A percentile compares a stretch with the other conserved stretches of the same genome.
Evolutionary conservation across 2,888 invertebrate species (phyloP).

Genomic region (Tachina lurida): DNA sequence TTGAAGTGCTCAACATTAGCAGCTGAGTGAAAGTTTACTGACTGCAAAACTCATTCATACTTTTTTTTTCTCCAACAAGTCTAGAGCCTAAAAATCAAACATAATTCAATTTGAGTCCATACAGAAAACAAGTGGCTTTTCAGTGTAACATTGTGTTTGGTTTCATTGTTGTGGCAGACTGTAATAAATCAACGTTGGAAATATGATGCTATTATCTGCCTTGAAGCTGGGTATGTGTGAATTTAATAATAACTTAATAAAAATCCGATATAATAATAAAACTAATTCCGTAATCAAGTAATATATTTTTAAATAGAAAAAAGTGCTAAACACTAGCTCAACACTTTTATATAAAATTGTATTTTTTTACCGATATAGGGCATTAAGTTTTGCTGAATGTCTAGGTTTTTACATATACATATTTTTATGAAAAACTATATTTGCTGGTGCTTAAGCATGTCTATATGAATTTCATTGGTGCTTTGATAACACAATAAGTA

Average conservation of each 20-base stretch:
- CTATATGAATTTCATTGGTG: too few species aligned
- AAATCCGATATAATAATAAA: too few species aligned
- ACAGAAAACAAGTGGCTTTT: slow-evolving; percentile 49
- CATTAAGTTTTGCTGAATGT: too few species aligned
- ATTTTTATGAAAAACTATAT: too few species aligned
- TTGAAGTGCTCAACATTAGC: slow-evolving; percentile 10
- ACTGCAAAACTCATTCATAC: slow-evolving; percentile 1
- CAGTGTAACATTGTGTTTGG: slow-evolving; percentile 30
- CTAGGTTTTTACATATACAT: too few species aligned
- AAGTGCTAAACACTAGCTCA: too few species aligned
- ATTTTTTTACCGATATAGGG: too few species aligned
- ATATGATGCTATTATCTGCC: slow-evolving; percentile 83
- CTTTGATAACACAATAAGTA: too few species aligned
- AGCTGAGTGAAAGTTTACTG: slow-evolving; percentile 78
- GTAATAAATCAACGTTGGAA: slow-evolving; percentile 67
- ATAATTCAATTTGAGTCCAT: slow-evolving; percentile 1
- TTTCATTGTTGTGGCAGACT: slow-evolving; percentile 3
- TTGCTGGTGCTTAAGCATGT: too few species aligned
- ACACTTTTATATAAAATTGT: too few species aligned
- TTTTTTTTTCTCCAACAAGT: slow-evolving; percentile 52
- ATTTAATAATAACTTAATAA: background rate
- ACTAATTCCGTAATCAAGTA: too few species aligned
- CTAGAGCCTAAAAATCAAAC: slow-evolving; percentile 22
- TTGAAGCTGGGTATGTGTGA: slow-evolving; percentile 81
- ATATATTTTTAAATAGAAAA: too few species aligned